Percentiles rank a stretch among this genome's conserved stretches.
phyloP scores from a whole-genome alignment of 2,888 invertebrate species.

The Eupithecia dodoneata region DNA sequence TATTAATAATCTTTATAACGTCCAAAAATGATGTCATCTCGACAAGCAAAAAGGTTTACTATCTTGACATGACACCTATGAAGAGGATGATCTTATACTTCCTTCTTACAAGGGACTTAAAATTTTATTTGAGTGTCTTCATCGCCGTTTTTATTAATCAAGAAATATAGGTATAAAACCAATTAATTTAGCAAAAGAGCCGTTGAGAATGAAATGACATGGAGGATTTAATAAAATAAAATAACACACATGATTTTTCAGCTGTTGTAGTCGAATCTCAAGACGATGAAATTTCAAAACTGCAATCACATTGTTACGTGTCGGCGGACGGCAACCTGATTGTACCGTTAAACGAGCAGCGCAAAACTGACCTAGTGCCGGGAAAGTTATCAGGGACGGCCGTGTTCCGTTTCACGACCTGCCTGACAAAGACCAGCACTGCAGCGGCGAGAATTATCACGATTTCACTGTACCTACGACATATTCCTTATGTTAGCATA shows the following conservation, averaged over 20 bases:
- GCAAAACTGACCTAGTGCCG: conserved; percentile 83
- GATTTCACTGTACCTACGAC: conserved; percentile 44
- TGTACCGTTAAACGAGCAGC: conserved; percentile 81
- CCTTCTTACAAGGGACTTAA: background rate
- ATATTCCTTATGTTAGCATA: conserved; percentile 40
- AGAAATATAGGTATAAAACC: background rate
- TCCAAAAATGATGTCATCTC: conserved; percentile 70
- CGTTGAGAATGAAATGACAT: background rate
- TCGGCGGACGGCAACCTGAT: conserved; percentile 78
- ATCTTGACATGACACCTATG: conserved; percentile 27
- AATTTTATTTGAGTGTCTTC: background rate
- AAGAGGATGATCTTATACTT: conserved; percentile 20
- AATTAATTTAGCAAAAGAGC: background rate
- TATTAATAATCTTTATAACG: conserved; percentile 75
- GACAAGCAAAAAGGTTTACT: conserved; percentile 39
- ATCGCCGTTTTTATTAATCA: background rate
- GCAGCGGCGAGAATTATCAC: conserved; percentile 53
- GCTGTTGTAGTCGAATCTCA: conserved; percentile 55
- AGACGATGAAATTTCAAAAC: conserved; percentile 73
- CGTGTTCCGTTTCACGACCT: conserved; percentile 69
- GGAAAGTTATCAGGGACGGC: conserved; percentile 79
- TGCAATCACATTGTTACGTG: conserved; percentile 81
- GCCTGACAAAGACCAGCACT: conserved; percentile 47
- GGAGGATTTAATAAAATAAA: too few relatives aligned
- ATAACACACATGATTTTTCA: conserved; percentile 9